Conservation (phyloP, 2,888 invertebrate species). For the Ophion costatus region DNA sequence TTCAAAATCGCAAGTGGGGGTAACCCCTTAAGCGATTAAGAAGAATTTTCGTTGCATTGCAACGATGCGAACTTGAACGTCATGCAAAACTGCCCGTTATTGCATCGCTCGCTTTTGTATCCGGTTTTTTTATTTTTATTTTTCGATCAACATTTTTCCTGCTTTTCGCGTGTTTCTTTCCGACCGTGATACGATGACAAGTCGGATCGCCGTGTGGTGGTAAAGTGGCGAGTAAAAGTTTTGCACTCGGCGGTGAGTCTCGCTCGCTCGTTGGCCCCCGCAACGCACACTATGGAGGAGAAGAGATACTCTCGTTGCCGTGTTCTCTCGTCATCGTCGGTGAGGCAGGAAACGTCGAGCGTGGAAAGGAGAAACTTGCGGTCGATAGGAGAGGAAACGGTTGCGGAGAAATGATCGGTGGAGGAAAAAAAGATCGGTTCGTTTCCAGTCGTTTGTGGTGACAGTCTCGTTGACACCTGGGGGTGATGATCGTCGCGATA, state of each 20-base stretch:
- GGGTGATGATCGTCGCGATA: no score
- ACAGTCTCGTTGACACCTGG: no score
- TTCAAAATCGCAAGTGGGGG: no score
- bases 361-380: not conserved
- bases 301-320: not conserved
- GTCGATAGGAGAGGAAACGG: conserved; percentile 31
- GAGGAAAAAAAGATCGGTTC: no score
- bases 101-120: not conserved
- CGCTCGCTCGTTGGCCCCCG: conserved; percentile 15
- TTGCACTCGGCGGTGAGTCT: conserved; percentile 24
- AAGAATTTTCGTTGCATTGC: not conserved
- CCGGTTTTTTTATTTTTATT: not conserved
- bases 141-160: not conserved
- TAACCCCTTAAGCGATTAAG: no score
- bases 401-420: no score
- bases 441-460: no score
- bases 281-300: not conserved
- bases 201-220: conserved; percentile 40
- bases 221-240: conserved; percentile 51
- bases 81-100: not conserved
- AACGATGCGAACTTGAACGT: not conserved
- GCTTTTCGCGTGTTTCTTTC: not conserved
- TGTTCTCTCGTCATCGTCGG: conserved; percentile 44
- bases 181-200: conserved; percentile 40
- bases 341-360: conserved; percentile 22